A percentile compares a stretch with the other conserved stretches of the same genome.
These are phyloP conservation scores for Synergus umbraculus DNA, from an alignment of 2,888 invertebrate genomes.

Conservation along the genomic window DNA sequence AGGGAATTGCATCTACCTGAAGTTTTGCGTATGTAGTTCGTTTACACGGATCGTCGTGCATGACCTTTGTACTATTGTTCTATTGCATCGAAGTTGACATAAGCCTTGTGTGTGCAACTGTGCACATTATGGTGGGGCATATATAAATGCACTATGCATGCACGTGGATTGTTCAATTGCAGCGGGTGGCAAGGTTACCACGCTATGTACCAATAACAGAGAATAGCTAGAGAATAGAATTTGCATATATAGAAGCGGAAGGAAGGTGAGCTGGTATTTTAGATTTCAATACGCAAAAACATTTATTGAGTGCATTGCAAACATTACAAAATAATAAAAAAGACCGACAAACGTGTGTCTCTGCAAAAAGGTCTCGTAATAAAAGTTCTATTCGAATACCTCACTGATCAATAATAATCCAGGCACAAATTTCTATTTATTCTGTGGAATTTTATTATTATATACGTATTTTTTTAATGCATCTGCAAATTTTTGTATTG, in stretches of 20 bases:
- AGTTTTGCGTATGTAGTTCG: neutral
- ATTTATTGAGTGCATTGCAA: neutral
- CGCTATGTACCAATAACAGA: neutral
- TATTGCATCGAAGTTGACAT: neutral
- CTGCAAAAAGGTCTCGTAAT: neutral
- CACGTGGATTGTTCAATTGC: neutral
- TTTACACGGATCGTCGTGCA: constrained; percentile 1
- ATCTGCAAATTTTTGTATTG: too few relatives aligned
- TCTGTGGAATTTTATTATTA: neutral
- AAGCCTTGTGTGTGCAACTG: neutral
- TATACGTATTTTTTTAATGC: neutral
- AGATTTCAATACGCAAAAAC: neutral
- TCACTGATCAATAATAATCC: neutral
- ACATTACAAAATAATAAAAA: neutral
- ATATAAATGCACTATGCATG: neutral
- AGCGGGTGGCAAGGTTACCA: constrained; percentile 8
- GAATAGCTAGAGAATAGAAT: constrained; percentile 1
- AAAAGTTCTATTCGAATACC: neutral
- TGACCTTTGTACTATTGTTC: constrained; percentile 28
- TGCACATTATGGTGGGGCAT: neutral
- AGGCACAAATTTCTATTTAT: neutral
- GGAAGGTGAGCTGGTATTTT: neutral
- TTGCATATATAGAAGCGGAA: neutral
- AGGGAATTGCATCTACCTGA: constrained; percentile 15
- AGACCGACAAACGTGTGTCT: neutral